Base-by-base conservation (phyloP, 2,888 invertebrate species). In the Tupiocoris notatus region DNA sequence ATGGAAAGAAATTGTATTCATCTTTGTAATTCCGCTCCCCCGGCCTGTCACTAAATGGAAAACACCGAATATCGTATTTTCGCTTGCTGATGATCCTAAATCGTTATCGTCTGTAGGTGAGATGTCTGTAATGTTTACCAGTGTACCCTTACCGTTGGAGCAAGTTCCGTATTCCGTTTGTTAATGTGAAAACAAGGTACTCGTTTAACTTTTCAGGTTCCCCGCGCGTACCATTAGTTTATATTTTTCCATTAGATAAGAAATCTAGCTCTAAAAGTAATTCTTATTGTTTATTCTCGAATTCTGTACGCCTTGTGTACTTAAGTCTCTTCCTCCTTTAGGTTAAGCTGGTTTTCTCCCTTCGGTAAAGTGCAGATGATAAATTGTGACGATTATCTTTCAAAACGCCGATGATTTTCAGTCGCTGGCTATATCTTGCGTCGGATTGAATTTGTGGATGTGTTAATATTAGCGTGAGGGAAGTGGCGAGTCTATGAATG, bases 101-200 rank as follows among this genome's bases (percentile, higher is more conserved):
- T 62, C 16, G 54, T 18, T 73, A 20, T 73, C 62, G 25, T 73
- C 63, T 73, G 39, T 25, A 63, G 73, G 63, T 73, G 73, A 62
- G 73, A 73, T 39, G 73, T 62, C 62, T 63, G 62, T 62, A 59
- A 73, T 39, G 39, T 39, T 39, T 39, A 39, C 39, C 39, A 39
- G 39, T 39, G 12, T 39, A 39, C 39, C 39, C 39, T 39, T 39
- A 39, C 39, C 39, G 39, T 39, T 39, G 39, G 39, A 39, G 39
- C 39, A 39, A 39, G 39, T 39, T 39, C 39, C 39, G 39, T 39
- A 7, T 39, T 39, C 39, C 39, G 39, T 39, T 7, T 39, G 39
- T 39, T 39, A 39, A 39, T 39, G 39, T 39, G 39, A 39, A 39
- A 39, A 39, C 39, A 39, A 3, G 3, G 39, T 39, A 39, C 39